phyloP scores from a whole-genome alignment of 2,888 invertebrate species.

The Caenorhabditis virilis region DNA sequence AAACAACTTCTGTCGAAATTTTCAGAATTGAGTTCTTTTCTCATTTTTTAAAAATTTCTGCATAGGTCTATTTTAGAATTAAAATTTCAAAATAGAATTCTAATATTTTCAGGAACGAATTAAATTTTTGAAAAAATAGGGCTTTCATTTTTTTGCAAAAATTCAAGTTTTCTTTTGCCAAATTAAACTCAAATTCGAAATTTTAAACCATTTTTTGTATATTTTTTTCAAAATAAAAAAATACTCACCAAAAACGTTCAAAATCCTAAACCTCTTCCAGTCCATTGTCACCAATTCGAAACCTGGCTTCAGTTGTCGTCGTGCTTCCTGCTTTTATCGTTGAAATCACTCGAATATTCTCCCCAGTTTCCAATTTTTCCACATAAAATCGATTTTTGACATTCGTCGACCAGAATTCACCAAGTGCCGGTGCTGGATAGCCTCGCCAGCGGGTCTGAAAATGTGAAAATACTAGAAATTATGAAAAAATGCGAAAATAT shows the following conservation, averaged over 20 bases:
- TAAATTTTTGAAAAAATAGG: background rate
- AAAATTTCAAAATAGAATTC: no score
- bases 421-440: slow-evolving; percentile 28
- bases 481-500: no score
- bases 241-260: no score
- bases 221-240: no score
- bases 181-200: background rate
- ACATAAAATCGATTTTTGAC: slow-evolving; percentile 25
- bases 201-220: background rate
- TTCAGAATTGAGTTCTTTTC: no score
- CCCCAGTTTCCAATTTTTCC: slow-evolving; percentile 11
- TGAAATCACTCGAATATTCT: slow-evolving; percentile 8
- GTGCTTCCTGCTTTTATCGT: slow-evolving; percentile 3
- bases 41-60: no score
- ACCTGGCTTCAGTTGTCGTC: background rate
- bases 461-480: no score
- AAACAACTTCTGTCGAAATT: no score
- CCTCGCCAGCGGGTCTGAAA: slow-evolving; percentile 25
- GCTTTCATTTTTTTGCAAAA: background rate
- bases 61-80: no score
- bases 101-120: background rate
- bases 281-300: slow-evolving; percentile 11
- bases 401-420: slow-evolving; percentile 20
- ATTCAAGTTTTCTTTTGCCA: background rate
- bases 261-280: no score